Conservation (phyloP, 2,888 invertebrate species). For the Heteropelma amictum region DNA sequence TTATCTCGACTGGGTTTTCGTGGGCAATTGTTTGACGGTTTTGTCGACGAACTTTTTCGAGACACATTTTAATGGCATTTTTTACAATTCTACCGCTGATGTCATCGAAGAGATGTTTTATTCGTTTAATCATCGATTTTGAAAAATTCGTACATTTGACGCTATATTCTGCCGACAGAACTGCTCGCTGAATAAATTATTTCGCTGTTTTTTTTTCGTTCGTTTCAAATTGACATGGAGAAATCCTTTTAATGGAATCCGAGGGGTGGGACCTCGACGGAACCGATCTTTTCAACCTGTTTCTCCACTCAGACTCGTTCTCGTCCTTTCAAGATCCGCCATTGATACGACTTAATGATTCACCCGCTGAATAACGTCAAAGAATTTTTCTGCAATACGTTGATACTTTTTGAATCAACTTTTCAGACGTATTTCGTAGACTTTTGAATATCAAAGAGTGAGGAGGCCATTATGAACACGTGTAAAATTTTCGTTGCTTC, state of each 20-base stretch:
- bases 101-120: too few relatives aligned
- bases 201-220: constrained; percentile 67
- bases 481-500: constrained; percentile 30
- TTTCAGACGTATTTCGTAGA: background rate
- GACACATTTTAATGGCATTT: too few relatives aligned
- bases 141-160: too few relatives aligned
- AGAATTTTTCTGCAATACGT: background rate
- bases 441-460: constrained; percentile 24
- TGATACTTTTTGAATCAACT: background rate
- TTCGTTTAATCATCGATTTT: too few relatives aligned
- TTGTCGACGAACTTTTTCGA: background rate
- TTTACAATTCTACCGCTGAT: too few relatives aligned
- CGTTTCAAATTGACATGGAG: constrained; percentile 74
- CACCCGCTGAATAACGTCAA: background rate
- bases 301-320: constrained; percentile 13
- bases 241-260: constrained; percentile 67
- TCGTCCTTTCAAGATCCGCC: constrained; percentile 14
- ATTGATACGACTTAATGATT: constrained; percentile 24
- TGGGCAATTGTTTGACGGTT: background rate
- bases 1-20: background rate
- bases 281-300: constrained; percentile 72
- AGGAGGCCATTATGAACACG: background rate
- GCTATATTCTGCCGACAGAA: too few relatives aligned
- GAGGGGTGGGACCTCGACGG: constrained; percentile 71
- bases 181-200: too few relatives aligned